A percentile compares a stretch with the other conserved stretches of the same genome.
Evolutionary conservation across 1,140 invertebrate species (phyloP).

Genomic region (Pollicipes pollicipes): DNA sequence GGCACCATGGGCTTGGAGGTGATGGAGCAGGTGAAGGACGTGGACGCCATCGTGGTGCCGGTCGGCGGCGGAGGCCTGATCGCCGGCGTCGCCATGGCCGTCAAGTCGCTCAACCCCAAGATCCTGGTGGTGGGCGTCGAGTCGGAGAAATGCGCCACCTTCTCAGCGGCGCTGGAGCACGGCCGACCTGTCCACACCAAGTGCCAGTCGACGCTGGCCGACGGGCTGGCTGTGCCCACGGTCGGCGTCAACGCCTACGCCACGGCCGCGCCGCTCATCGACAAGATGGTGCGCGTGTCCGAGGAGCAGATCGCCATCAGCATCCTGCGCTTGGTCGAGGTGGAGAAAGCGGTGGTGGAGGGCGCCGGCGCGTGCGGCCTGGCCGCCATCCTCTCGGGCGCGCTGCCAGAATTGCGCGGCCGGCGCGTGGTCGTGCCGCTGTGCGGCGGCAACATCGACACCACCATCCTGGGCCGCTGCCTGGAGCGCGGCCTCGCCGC

Average conservation of each 20-base stretch:
- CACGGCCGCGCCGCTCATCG: slow-evolving; percentile 54
- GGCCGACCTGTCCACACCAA: slow-evolving; percentile 46
- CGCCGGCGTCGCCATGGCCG: slow-evolving; percentile 55
- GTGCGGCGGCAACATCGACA: slow-evolving; percentile 86
- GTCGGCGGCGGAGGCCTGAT: slow-evolving; percentile 78
- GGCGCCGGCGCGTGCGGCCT: slow-evolving; percentile 74
- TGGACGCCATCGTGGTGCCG: slow-evolving; percentile 61
- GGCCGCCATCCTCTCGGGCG: slow-evolving; percentile 65
- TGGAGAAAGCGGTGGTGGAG: slow-evolving; percentile 84
- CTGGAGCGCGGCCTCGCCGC: slow-evolving; percentile 74
- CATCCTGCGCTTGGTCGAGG: slow-evolving; percentile 66
- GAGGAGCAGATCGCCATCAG: slow-evolving; percentile 76
- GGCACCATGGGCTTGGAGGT: slow-evolving; percentile 85
- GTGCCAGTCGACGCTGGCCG: slow-evolving; percentile 61
- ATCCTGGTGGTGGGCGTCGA: slow-evolving; percentile 61
- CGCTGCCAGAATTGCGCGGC: slow-evolving; percentile 60
- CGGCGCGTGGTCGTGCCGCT: slow-evolving; percentile 72
- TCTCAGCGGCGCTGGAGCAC: slow-evolving; percentile 48
- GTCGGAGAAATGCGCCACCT: slow-evolving; percentile 73
- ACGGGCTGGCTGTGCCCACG: slow-evolving; percentile 75
- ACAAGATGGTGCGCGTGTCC: slow-evolving; percentile 52
- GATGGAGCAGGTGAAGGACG: slow-evolving; percentile 56
- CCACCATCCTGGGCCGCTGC: slow-evolving; percentile 68
- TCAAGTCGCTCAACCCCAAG: slow-evolving; percentile 64
- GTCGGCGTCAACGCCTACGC: slow-evolving; percentile 74